Evolutionary conservation across 2,888 invertebrate genomes (phyloP).

Genomic region (Rhamnusium bicolor): DNA sequence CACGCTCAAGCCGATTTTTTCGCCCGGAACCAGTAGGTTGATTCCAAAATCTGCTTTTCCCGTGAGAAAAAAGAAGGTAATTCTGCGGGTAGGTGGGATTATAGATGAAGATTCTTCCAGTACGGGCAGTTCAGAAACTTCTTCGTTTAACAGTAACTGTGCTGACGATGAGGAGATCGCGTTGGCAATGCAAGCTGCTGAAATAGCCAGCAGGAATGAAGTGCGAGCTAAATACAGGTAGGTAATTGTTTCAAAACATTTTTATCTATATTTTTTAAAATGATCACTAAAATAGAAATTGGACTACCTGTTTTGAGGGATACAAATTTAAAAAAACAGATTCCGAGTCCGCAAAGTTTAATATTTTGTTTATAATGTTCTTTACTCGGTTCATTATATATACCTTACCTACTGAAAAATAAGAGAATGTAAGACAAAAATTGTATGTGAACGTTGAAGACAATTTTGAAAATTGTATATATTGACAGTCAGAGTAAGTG

Average conservation of each 20-base stretch:
- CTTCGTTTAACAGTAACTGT: slow-evolving; percentile 84
- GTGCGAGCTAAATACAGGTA: slow-evolving; percentile 87
- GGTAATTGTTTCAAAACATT: slow-evolving; percentile 49
- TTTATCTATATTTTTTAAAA: too few species aligned
- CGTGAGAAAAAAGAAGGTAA: slow-evolving; percentile 42
- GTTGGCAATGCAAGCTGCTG: slow-evolving; percentile 87
- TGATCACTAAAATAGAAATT: too few species aligned
- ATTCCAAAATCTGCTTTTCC: slow-evolving; percentile 49
- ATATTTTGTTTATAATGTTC: too few species aligned
- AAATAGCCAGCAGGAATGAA: slow-evolving; percentile 84
- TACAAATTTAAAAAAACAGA: too few species aligned
- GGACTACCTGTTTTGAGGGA: too few species aligned
- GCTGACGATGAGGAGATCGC: slow-evolving; percentile 92
- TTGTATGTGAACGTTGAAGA: too few species aligned
- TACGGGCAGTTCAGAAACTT: slow-evolving; percentile 73
- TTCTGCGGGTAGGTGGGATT: slow-evolving; percentile 23
- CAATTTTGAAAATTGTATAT: too few species aligned
- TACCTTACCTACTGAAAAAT: too few species aligned
- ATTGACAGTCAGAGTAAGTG: too few species aligned
- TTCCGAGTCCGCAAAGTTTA: too few species aligned
- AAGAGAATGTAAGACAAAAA: too few species aligned
- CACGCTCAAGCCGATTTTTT: slow-evolving; percentile 45
- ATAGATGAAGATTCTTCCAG: slow-evolving; percentile 62
- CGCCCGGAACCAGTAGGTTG: slow-evolving; percentile 56
- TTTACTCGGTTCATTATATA: too few species aligned